Evolutionary conservation across 2,888 invertebrate species (phyloP).

Genomic region (Xanthia togata): DNA sequence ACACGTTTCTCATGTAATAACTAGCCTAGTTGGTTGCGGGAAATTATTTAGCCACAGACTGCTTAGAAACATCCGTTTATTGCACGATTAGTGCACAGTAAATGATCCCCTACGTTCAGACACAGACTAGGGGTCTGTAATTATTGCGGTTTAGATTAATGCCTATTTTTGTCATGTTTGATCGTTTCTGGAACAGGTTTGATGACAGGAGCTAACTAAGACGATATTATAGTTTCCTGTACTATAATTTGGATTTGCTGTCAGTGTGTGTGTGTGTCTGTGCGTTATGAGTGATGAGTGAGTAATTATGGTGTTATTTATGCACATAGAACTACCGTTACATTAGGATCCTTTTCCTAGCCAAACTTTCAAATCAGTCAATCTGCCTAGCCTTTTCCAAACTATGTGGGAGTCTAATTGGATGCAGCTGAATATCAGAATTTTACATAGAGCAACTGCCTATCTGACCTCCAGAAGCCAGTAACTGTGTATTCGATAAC

Average conservation of each 20-base stretch:
- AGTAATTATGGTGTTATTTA: not conserved
- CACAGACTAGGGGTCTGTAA: conserved; percentile 49
- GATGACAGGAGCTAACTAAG: not conserved
- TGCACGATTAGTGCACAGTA: conserved; percentile 58
- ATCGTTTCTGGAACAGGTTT: conserved; percentile 8
- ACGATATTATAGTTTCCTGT: not conserved
- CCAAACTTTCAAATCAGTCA: not conserved
- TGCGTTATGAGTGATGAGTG: conserved; percentile 7
- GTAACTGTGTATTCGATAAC: no score
- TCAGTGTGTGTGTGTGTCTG: no score
- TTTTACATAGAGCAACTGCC: no score
- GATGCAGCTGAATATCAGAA: no score
- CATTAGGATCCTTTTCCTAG: not conserved
- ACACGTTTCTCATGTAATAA: conserved; percentile 53
- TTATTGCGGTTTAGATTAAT: conserved; percentile 20
- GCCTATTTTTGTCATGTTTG: conserved; percentile 25
- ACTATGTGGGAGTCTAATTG: no score
- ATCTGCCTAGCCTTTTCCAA: no score
- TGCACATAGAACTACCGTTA: not conserved
- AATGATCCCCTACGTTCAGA: conserved; percentile 54
- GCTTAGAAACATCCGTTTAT: conserved; percentile 61
- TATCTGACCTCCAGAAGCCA: no score
- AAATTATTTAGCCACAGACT: conserved; percentile 63
- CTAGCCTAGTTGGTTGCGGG: conserved; percentile 45
- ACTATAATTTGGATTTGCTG: conserved; percentile 11